These are phyloP conservation scores for Siderastrea siderea DNA, from an alignment of 92 coral and sea anemone species.

Conservation along the genomic window DNA sequence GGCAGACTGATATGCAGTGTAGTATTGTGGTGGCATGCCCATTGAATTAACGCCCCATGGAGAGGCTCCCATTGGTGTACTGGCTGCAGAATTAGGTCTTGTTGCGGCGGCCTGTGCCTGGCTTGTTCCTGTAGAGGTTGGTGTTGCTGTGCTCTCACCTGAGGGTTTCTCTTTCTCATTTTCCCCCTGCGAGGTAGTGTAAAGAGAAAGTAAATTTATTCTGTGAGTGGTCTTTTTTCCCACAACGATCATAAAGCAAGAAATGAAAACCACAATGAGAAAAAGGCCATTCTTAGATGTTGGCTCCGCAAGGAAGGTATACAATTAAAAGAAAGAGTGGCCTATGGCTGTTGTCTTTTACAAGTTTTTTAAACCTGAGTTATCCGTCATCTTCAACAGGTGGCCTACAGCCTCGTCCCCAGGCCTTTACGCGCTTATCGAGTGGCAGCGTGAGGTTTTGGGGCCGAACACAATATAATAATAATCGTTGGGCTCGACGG, in stretches of 20 bases:
- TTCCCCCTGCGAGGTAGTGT: slow-evolving; percentile 65
- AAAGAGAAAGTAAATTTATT: neutral
- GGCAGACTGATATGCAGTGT: slow-evolving; percentile 26
- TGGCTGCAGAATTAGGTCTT: neutral
- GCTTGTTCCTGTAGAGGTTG: slow-evolving; percentile 20
- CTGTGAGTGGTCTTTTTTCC: too few species aligned
- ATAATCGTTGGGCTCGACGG: too few species aligned
- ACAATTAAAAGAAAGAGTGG: neutral
- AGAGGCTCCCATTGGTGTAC: slow-evolving; percentile 9
- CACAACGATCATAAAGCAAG: too few species aligned
- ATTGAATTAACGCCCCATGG: slow-evolving; percentile 11
- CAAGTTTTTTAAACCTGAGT: too few species aligned
- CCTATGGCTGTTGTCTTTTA: neutral
- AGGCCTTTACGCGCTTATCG: too few species aligned
- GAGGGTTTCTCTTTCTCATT: slow-evolving; percentile 74
- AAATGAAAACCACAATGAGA: too few species aligned
- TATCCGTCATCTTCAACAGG: too few species aligned
- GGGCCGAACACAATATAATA: too few species aligned
- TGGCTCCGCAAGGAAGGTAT: neutral
- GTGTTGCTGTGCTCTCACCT: slow-evolving; percentile 23
- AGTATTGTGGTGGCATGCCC: slow-evolving; percentile 31
- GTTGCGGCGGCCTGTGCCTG: slow-evolving; percentile 38
- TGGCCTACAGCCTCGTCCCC: too few species aligned
- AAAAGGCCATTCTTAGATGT: too few species aligned
- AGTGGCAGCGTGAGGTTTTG: too few species aligned